Base-by-base conservation (phyloP, 2,113 vertebrate species). In the Ellobius talpinus region DNA sequence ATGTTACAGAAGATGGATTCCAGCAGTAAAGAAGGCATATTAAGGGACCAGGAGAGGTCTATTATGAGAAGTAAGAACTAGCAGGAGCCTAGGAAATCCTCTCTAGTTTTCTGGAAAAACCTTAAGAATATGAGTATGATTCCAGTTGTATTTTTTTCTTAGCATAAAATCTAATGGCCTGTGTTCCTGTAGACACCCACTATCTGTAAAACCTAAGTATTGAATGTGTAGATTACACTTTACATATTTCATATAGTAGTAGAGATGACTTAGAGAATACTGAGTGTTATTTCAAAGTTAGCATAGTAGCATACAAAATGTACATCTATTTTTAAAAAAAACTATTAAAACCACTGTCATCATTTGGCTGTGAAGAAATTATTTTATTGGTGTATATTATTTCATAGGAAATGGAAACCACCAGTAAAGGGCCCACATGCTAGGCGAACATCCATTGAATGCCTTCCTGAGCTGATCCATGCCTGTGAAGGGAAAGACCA, bases 401-500 rank as follows among this genome's bases (percentile, higher is more conserved):
- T 94, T 91, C 12, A 82, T 87, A 99, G 99, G 98, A 99, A 99
- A 97, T 99, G 99, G 98, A 98, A 97, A 61, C 98, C 99, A 96
- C 96, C 94, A 95, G 98, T 91, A 33, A 99, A 97, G 92, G 96
- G 98, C 0, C 45, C 94, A 31, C 93, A 1, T 12, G 89, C 97
- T 82, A 98, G 98, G 88, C 98, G 95, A 26, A 98, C 99, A 31
- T 98, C 99, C 55, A 98, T 99, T 0, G 99, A 99, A 97, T 99
- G 99, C 96, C 99, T 99, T 97, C 99, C 99, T 21, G 99, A 99
- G 96, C 98, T 99, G 90, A 99, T 99, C 21, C 99, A 99, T 55
- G 99, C 98, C 95, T 99, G 99, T 9, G 98, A 98, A 70, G 99
- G 99, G 89, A 99, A 98, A 93, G 99, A 99, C 95, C 98, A 98